These are phyloP conservation scores for Lamprologus ornatipinnis DNA, from an alignment of 2,113 vertebrate genomes.

Conservation along the genomic window DNA sequence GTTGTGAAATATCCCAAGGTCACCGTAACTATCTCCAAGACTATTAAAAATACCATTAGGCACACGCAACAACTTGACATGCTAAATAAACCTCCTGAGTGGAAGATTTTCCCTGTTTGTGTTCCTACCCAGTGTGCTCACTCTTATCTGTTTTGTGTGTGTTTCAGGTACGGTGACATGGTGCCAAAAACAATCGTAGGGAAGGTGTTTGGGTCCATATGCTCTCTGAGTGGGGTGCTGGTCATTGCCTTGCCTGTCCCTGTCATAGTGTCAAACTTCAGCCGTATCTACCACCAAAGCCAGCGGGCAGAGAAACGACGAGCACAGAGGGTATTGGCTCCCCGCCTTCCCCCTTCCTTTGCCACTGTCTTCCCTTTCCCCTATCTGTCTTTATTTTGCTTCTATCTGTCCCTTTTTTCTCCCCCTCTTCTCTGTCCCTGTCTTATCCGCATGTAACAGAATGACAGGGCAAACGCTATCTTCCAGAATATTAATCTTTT, in stretches of 20 bases:
- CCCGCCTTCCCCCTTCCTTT: neutral
- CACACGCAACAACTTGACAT: neutral
- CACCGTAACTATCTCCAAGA: conserved; percentile 49
- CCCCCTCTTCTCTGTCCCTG: conserved; percentile 14
- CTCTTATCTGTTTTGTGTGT: conserved; percentile 28
- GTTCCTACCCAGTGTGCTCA: neutral
- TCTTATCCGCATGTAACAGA: conserved; percentile 46
- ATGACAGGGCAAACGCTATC: conserved; percentile 53
- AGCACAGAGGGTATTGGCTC: conserved; percentile 86
- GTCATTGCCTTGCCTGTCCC: conserved; percentile 97
- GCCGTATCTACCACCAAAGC: conserved; percentile 98
- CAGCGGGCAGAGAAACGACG: conserved; percentile 94
- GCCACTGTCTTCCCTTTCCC: neutral
- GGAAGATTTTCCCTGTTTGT: neutral
- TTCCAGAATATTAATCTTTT: conserved; percentile 52
- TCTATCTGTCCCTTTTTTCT: conserved; percentile 13
- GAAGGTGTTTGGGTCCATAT: conserved; percentile 98
- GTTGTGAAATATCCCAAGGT: conserved; percentile 40
- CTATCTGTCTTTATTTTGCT: conserved; percentile 12
- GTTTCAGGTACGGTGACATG: conserved; percentile 95
- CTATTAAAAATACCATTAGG: conserved; percentile 46
- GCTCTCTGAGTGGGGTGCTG: conserved; percentile 94
- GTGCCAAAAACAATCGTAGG: conserved; percentile 98
- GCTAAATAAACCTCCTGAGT: neutral
- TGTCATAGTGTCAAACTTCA: conserved; percentile 99